Evolutionary conservation across 2,888 invertebrate genomes (phyloP).

Genomic region (Nomada flava): DNA sequence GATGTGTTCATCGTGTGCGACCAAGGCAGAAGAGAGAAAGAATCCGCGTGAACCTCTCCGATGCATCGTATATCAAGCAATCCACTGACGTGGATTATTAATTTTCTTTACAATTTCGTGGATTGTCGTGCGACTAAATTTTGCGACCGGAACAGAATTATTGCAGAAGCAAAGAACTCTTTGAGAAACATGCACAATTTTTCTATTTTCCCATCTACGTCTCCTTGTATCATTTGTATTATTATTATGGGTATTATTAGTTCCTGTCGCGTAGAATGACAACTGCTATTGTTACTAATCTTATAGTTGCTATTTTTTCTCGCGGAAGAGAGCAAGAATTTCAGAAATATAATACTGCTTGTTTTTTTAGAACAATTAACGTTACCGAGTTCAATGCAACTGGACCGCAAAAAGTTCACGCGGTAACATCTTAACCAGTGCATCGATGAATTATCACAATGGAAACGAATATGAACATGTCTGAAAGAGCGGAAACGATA

Average conservation of each 20-base stretch:
- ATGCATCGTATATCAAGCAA: background rate
- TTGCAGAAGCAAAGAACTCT: too few relatives aligned
- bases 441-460: conserved; percentile 43
- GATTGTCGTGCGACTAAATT: too few relatives aligned
- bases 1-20: conserved; percentile 39
- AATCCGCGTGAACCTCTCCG: background rate
- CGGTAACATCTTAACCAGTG: conserved; percentile 19
- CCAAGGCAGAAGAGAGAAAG: conserved; percentile 2
- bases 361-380: background rate
- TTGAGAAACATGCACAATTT: too few relatives aligned
- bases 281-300: too few relatives aligned
- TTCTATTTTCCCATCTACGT: too few relatives aligned
- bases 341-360: too few relatives aligned
- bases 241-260: too few relatives aligned
- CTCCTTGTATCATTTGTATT: too few relatives aligned
- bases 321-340: too few relatives aligned
- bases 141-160: too few relatives aligned
- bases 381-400: conserved; percentile 4
- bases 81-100: background rate
- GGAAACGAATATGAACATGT: conserved; percentile 8
- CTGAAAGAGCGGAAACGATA: conserved; percentile 41
- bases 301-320: too few relatives aligned
- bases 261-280: too few relatives aligned
- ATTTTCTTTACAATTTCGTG: background rate
- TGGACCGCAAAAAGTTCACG: conserved; percentile 32